Evolutionary conservation across 2,113 vertebrate genomes (phyloP).

Genomic region (Erythrocebus patas): DNA sequence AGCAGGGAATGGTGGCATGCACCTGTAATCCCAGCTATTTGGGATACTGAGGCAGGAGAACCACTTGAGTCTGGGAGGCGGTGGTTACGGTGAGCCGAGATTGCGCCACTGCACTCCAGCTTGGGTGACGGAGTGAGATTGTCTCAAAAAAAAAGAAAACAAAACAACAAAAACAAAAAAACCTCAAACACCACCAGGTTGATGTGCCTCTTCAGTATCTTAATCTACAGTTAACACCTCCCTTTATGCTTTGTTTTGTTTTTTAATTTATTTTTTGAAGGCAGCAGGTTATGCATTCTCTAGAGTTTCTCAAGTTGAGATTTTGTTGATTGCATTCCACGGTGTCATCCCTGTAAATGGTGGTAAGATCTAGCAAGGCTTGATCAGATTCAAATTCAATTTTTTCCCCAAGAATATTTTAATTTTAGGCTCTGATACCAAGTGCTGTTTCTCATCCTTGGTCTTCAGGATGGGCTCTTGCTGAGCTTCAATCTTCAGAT

Average conservation of each 20-base stretch:
- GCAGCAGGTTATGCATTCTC: not conserved
- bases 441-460: not conserved
- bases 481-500: not conserved
- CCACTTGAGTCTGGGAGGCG: too few species aligned
- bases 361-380: not conserved
- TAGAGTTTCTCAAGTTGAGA: not conserved
- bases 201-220: not conserved
- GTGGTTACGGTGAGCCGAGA: too few species aligned
- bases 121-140: too few species aligned
- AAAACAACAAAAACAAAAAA: too few species aligned
- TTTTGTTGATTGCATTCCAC: not conserved
- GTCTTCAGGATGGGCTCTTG: not conserved
- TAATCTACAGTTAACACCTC: not conserved
- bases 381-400: not conserved
- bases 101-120: too few species aligned
- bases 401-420: not conserved
- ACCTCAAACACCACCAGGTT: not conserved
- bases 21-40: too few species aligned
- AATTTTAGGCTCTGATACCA: not conserved
- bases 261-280: not conserved
- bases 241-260: not conserved
- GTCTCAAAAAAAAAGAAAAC: too few species aligned
- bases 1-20: fast-evolving
- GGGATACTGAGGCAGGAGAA: too few species aligned
- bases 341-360: not conserved